phyloP scores from a whole-genome alignment of 2,888 invertebrate species.

The Oscheius sp. region DNA sequence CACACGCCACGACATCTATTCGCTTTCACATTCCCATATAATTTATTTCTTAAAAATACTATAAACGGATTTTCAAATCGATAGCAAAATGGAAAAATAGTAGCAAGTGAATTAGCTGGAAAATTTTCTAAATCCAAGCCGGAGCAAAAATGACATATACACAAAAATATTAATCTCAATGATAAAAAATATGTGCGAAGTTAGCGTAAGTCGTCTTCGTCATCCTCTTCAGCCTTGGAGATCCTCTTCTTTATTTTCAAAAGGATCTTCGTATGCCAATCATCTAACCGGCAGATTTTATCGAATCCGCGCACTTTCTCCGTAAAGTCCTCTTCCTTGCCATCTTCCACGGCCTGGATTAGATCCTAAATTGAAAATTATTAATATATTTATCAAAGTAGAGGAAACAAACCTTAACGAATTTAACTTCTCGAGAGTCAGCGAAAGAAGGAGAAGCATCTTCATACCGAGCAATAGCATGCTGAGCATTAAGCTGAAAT shows the following conservation, averaged over 20 bases:
- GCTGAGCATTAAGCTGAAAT: conserved; percentile 71
- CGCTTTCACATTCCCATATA: too few species aligned
- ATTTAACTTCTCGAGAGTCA: conserved; percentile 93
- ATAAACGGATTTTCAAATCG: neutral
- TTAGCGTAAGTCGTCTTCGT: conserved; percentile 21
- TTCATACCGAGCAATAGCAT: conserved; percentile 90
- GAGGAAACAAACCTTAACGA: conserved; percentile 80
- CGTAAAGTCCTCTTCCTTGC: conserved; percentile 92
- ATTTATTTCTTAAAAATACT: neutral
- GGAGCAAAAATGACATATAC: too few species aligned
- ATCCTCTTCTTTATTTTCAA: conserved; percentile 60
- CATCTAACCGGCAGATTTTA: conserved; percentile 80
- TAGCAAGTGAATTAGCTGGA: neutral
- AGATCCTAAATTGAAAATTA: conserved; percentile 37
- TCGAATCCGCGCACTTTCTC: conserved; percentile 94
- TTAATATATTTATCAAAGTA: too few species aligned
- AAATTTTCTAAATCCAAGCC: too few species aligned
- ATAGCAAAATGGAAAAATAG: neutral
- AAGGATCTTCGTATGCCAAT: conserved; percentile 64
- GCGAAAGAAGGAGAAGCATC: conserved; percentile 93
- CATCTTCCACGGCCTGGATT: conserved; percentile 77
- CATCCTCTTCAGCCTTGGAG: conserved; percentile 41
- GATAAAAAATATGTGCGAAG: neutral
- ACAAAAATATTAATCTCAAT: too few species aligned
- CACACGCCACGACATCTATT: too few species aligned